Evolutionary conservation across 2,113 vertebrate species (phyloP).

Genomic region (Odocoileus virginianus): DNA sequence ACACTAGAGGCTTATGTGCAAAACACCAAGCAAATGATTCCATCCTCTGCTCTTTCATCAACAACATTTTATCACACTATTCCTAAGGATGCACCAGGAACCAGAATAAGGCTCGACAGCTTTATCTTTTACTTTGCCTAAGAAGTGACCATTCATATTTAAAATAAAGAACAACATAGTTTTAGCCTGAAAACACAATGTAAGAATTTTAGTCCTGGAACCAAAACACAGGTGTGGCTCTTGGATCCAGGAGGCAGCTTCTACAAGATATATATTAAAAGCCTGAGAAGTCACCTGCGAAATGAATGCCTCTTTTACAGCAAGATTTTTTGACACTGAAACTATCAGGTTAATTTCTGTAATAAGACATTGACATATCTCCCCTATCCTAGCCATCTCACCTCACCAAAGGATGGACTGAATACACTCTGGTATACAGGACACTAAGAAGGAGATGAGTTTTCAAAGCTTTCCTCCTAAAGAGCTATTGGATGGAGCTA

Average conservation of each 20-base stretch:
- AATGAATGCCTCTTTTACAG: neutral
- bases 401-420: neutral
- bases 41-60: neutral
- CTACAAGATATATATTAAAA: neutral
- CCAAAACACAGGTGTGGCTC: neutral
- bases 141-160: conserved; percentile 28
- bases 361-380: neutral
- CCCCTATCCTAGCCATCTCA: neutral
- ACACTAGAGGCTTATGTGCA: neutral
- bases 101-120: neutral
- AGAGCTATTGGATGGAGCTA: neutral
- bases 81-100: neutral
- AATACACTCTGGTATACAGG: no score
- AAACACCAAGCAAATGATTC: neutral
- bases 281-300: neutral
- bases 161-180: conserved; percentile 23
- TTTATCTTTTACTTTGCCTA: conserved; percentile 19
- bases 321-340: neutral
- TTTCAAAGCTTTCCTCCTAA: neutral
- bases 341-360: neutral
- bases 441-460: neutral
- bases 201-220: neutral
- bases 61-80: neutral
- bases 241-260: neutral
- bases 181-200: neutral